Base-by-base conservation (phyloP, 1,140 invertebrate species). In the Drosophila equinoxialis region DNA sequence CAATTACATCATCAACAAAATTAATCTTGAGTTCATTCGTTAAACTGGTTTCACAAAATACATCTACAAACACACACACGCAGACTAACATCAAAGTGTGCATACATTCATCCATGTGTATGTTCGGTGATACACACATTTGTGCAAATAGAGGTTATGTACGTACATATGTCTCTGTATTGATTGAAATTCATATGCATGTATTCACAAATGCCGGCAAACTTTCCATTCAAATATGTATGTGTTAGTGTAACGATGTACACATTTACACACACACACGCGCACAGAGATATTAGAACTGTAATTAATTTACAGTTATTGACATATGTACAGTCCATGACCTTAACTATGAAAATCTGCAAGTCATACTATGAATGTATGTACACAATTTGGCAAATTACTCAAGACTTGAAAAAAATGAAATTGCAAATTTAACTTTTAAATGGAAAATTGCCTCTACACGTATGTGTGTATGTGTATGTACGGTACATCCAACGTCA, bases 11-110 rank as follows among this genome's bases (percentile, higher is more conserved):
- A 84, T 85, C 81, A 57, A 61, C 83, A 57, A 54, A 77, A 71
- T 84, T 74, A 67, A 81, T 77, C 54, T 80, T 68, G 58, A 70
- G 78, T 81, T 81, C 58, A 64, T 84, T 81, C 65, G 65, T 67
- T 65, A 84, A 84, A 84, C 81, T 74, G 74, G 81, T 84, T 84
- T 84, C 85, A 69, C 6, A 65, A 59, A 70, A 77, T 79, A 81
- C 62, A 65, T 51, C 45, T 48, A 20, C 45, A 20, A 8, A 17
- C 45, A 23, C 45, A 51, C 17, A 51, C 45, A 23, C 17, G 1
- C 17, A 17, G 17, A 51, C 2, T 2, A 7, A 51, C 17, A 51
- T 4, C 17, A 51, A 75, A 63, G 65, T 59, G 64, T 54, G 57
- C 13, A 66, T n/a, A n/a, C n/a, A 58, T 62, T 30, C 30, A 30